Base-by-base conservation (phyloP, 1,140 invertebrate genomes). In the Rhagoletis pomonella region DNA sequence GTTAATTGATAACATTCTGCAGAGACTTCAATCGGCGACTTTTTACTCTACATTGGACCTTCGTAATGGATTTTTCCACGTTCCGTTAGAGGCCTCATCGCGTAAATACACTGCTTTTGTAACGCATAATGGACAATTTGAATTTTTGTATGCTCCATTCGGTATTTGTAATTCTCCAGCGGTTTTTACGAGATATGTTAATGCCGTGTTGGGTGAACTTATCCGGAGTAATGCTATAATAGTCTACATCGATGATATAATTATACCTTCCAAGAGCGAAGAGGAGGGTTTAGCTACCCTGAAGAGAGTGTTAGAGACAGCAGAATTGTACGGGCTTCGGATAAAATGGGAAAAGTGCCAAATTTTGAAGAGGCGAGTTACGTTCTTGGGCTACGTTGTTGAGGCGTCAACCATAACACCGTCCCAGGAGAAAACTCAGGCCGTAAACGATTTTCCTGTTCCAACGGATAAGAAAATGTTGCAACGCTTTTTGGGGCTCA, bases 181-280 rank as follows among this genome's bases (percentile, higher is more conserved):
- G 6, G 88, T 87, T 17, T 88, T 77, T 39, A 73, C 87, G 39
- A 86, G 89, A 1, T 89, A 90, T 0, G 89, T 91, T 47, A 2
- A 64, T 9, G 62, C 89, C 4, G 89, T 91, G 47, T 87, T 86
- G 19, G 77, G 86, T 14, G 59, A 59, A 4, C 88, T 90, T 42
- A 89, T 90, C 4, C 29, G 60, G 73, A 89, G 90, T 55, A 3
- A 64, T 10, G 88, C 88, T 3, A 87, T 89, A 1, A 89, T 90
- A 65, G 88, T 67, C 2, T 90, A 94, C 87, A 50, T 95, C 0
- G 94, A 95, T 89, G 94, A 95, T 87, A 90, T 94, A 3, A 87
- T 94, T 0, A 89, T 94, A 17, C 90, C 90, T 42, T 89, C 89
- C 3, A 87, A 89, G 10, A 90, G 87, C 9, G 91, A 91, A 64